Base-by-base conservation (phyloP, 2,113 vertebrate species). In the Epinephelus moara region DNA sequence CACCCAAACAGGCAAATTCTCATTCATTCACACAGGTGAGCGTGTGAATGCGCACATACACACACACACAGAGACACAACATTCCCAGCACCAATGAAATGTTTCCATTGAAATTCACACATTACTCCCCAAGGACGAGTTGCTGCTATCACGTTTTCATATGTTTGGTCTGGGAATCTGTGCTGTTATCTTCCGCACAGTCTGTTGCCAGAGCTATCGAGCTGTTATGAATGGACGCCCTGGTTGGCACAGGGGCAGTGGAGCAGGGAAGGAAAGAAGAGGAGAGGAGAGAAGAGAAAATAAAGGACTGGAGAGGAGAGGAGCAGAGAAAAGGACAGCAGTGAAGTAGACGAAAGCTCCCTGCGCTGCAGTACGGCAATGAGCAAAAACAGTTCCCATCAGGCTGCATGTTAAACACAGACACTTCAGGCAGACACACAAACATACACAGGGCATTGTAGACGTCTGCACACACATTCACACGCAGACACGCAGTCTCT, bases 401-500 rank as follows among this genome's bases (percentile, higher is more conserved):
- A 85, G 86, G 83, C 82, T 86, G 63, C 84, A 85, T 74, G 85
- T 87, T 85, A 82, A 90, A 88, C 84, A 83, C 77, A 78, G 85
- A 87, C 86, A 84, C 82, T 86, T 67, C 27, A 76, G 76, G 82
- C 68, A 57, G 61, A 69, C 78, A 85, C 78, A 82, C 78, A 90
- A 67, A 81, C 78, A 84, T 72, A 49, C 75, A 74, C 72, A n/a
- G 69, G 69, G 83, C 61, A 77, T 40, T 60, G 73, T 17, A 71
- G 80, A 76, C 15, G 21, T 67, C 55, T n/a, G 67, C 70, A 79
- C 66, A 66, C 70, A 63, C 49, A 33, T 11, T 17, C 61, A 59
- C 60, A 77, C 45, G 23, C 67, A 56, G 42, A 68, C 56, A 76
- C 50, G 60, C 70, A 37, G 66, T 79, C 84, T 90, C 87, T 88